Conservation (phyloP, 2,797 vertebrate genomes). For the Rousettus madagascariensis region DNA sequence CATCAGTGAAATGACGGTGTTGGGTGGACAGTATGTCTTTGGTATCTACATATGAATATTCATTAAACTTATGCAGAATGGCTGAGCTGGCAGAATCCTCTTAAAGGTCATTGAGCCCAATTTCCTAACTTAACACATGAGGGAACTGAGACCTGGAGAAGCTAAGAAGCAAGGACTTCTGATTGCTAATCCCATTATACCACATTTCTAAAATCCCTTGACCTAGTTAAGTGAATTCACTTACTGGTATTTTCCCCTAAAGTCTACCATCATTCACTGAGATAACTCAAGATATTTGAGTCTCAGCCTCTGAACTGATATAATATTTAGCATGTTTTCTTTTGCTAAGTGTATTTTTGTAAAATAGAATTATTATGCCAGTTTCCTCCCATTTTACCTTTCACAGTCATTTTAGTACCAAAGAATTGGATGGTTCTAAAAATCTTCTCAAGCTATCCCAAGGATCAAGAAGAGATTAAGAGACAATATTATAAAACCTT, state of each 20-base stretch:
- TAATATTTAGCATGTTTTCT: constrained; percentile 56
- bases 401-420: constrained; percentile 22
- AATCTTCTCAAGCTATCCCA: constrained; percentile 13
- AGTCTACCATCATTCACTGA: constrained; percentile 35
- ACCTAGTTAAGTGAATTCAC: constrained; percentile 37
- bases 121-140: not conserved
- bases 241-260: not conserved
- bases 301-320: constrained; percentile 57
- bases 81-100: not conserved
- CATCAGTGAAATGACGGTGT: not conserved
- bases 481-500: not conserved
- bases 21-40: not conserved
- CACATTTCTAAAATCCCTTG: constrained; percentile 15
- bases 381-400: constrained; percentile 7
- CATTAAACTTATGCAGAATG: not conserved
- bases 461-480: not conserved
- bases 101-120: not conserved
- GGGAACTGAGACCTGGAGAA: not conserved
- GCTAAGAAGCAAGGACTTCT: not conserved
- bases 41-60: not conserved
- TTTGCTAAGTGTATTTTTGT: constrained; percentile 45
- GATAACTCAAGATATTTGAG: constrained; percentile 50
- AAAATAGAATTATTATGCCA: constrained; percentile 42
- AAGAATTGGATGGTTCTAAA: not conserved
- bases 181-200: not conserved